phyloP scores from a whole-genome alignment of 2,797 vertebrate genomes.

The Selene dorsalis region DNA sequence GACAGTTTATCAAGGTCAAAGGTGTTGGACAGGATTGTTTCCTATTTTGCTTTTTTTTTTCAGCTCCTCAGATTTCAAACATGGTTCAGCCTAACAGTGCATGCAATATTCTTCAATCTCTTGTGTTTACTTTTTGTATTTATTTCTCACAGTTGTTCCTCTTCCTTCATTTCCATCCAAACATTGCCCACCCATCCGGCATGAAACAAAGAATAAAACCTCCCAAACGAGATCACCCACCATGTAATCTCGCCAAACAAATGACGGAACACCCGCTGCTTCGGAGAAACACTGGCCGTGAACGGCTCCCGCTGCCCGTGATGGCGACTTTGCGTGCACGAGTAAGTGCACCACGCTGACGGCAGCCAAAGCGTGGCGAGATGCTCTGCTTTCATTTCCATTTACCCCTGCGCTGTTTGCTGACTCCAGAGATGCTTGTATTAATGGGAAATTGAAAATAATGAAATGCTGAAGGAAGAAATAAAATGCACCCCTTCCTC shows the following conservation, averaged over 20 bases:
- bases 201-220: conserved; percentile 75
- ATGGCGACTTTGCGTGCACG: conserved; percentile 57
- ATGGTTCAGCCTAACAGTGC: neutral
- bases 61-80: conserved; percentile 9
- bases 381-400: conserved; percentile 66
- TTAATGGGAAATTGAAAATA: conserved; percentile 71
- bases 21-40: too few relatives aligned
- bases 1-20: conserved; percentile 20
- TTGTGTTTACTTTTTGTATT: conserved; percentile 55
- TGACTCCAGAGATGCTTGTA: conserved; percentile 71
- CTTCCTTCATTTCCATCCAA: conserved; percentile 67
- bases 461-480: conserved; percentile 65
- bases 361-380: conserved; percentile 61
- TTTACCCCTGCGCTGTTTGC: conserved; percentile 69
- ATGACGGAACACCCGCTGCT: conserved; percentile 69
- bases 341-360: conserved; percentile 71
- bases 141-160: conserved; percentile 56
- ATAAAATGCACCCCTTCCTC: conserved; percentile 35
- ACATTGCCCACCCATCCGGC: conserved; percentile 71
- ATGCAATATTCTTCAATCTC: conserved; percentile 32
- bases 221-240: conserved; percentile 76
- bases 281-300: conserved; percentile 53
- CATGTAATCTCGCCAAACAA: conserved; percentile 82
- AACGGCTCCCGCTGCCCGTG: conserved; percentile 68
- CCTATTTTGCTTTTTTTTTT: neutral